Evolutionary conservation across 2,888 invertebrate species (phyloP), one percentile per base, ranked within the genome.

Genomic region (Ochlodes sylvanus): DNA sequence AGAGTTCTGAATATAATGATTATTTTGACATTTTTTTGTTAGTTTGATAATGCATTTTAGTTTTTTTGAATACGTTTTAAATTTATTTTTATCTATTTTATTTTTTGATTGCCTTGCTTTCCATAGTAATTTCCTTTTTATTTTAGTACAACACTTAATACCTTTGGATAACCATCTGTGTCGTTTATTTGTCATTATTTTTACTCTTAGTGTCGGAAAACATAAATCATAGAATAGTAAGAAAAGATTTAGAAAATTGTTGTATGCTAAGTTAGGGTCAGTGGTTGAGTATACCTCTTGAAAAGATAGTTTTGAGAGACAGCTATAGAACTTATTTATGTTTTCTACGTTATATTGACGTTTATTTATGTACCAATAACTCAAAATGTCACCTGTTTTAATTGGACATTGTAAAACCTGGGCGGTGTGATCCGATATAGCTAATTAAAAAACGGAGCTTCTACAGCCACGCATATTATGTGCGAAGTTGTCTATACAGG

Each of bases 11-110:
- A 52, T 52, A 3, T 52, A 19, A 21, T 52, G 19, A 52, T 52
- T 21, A 52, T 52, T 52, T 52, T 52, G 52, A 19, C 19, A 19
- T 21, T 19, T 19, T 19, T 52, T 5, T 9, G 52, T 52, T 17
- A 52, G 9, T 52, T 52, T 52, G 3, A 52, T 52, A 2, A 52
- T 52, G 7, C 12, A 1, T 7, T 12, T 17, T 19, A 52, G 12
- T 52, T 12, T 52, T 19, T 52, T 52, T 2, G 52, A 52, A 52
- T 52, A 52, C 9, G 12, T 19, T 21, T 19, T 52, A 21, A 52
- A 52, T 52, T 6, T 52, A 52, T 52, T 12, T 52, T 52, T 52
- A 52, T 52, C 52, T 10, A 4, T 7, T 52, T 21, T 52, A 52
- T 9, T 52, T 52, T 52, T 52, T 12, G 19, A n/a, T 6, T 19